Percentiles rank a stretch among this genome's conserved stretches.
Evolutionary conservation across 2,888 invertebrate species (phyloP).

Genomic region (Folsomia candida): DNA sequence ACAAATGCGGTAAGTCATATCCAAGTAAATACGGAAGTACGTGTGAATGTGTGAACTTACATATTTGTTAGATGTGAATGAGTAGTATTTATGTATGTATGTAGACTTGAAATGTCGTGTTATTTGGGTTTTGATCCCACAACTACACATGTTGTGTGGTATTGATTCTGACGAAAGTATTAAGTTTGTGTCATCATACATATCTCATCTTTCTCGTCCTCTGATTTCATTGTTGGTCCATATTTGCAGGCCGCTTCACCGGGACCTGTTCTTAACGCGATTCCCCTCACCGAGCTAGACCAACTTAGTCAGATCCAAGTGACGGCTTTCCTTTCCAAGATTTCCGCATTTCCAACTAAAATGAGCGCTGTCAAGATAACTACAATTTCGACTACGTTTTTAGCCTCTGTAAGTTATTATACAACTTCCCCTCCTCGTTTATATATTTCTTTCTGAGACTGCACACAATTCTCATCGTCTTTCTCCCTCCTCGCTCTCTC

Average conservation of each 20-base stretch:
- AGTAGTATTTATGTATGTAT: no score
- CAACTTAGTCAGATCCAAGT: conserved; percentile 40
- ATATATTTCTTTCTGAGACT: background rate
- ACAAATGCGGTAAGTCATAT: conserved; percentile 37
- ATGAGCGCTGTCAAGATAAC: conserved; percentile 44
- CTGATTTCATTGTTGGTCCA: background rate
- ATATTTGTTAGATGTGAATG: no score
- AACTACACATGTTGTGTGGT: background rate
- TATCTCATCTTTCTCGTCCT: conserved; percentile 14
- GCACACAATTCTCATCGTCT: background rate
- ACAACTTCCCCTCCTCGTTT: conserved; percentile 9
- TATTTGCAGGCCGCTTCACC: conserved; percentile 35
- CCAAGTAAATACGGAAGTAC: no score
- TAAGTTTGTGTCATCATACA: conserved; percentile 20
- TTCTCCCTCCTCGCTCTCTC: background rate
- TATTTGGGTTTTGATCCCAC: background rate
- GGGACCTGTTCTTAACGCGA: conserved; percentile 39
- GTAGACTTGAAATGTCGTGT: background rate
- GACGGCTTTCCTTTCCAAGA: conserved; percentile 39
- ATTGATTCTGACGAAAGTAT: conserved; percentile 1
- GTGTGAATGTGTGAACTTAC: no score
- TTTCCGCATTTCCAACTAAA: conserved; percentile 42
- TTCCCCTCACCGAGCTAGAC: conserved; percentile 36
- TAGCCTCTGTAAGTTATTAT: conserved; percentile 41
- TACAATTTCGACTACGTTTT: conserved; percentile 41